Evolutionary conservation across 2,113 vertebrate species (phyloP).

Genomic region (Alexandromys fortis): DNA sequence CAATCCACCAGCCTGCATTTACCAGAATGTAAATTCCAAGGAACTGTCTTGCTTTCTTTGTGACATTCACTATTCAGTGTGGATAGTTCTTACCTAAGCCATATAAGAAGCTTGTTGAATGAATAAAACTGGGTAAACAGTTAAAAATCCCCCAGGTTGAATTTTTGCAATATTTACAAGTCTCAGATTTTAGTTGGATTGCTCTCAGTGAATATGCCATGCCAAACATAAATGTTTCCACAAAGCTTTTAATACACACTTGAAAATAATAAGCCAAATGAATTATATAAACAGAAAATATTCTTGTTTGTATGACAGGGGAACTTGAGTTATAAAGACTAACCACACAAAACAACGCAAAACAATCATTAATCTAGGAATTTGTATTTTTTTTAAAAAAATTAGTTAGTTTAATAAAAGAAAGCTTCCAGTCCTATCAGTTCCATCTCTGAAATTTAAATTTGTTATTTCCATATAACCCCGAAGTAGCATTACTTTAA

Average conservation of each 20-base stretch:
- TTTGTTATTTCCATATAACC: constrained; percentile 63
- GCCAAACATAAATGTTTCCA: constrained; percentile 39
- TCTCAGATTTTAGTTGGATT: constrained; percentile 59
- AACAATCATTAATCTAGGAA: constrained; percentile 50
- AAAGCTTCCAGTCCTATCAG: constrained; percentile 18
- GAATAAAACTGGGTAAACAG: constrained; percentile 8
- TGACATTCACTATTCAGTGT: background rate
- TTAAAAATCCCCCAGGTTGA: constrained; percentile 1
- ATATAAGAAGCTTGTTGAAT: background rate
- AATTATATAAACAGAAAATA: constrained; percentile 39
- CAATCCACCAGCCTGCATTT: background rate
- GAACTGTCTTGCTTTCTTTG: background rate
- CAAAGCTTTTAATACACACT: constrained; percentile 52
- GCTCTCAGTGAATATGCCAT: constrained; percentile 13
- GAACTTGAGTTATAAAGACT: background rate
- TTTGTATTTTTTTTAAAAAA: constrained; percentile 60
- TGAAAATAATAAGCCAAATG: constrained; percentile 59
- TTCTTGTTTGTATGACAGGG: constrained; percentile 1
- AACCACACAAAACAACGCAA: constrained; percentile 43
- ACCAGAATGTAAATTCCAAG: background rate
- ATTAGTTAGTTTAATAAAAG: constrained; percentile 55
- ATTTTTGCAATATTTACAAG: constrained; percentile 47
- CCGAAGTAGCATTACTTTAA: constrained; percentile 69
- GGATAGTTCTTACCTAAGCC: background rate
- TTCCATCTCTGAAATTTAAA: constrained; percentile 55